phyloP scores from a whole-genome alignment of 2,113 vertebrate genomes.

The Lynx canadensis region DNA sequence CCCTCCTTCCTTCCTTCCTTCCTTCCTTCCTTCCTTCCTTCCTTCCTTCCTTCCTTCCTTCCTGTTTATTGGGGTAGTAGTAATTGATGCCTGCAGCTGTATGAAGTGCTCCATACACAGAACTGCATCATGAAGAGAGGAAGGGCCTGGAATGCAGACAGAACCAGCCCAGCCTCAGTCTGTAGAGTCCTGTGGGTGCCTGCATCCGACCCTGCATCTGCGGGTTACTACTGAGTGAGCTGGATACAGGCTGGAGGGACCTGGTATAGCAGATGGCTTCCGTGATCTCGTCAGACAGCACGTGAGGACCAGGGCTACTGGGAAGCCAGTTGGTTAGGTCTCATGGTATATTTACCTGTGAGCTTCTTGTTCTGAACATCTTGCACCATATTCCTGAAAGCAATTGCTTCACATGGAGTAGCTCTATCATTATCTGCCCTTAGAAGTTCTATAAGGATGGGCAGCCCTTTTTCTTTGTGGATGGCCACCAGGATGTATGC shows the following conservation, averaged over 20 bases:
- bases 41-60: not conserved
- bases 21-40: no score
- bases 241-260: not conserved
- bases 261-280: not conserved
- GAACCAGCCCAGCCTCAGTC: not conserved
- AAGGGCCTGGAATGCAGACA: not conserved
- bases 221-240: not conserved
- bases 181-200: fast-evolving
- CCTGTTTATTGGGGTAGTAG: conserved; percentile 78
- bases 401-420: not conserved
- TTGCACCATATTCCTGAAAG: not conserved
- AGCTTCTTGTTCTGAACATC: not conserved
- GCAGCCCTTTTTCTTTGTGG: not conserved
- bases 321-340: not conserved
- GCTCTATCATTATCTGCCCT: not conserved
- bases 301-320: not conserved
- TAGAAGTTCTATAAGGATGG: not conserved
- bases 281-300: not conserved
- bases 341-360: not conserved
- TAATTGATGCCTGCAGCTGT: conserved; percentile 78
- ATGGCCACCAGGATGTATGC: not conserved
- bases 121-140: conserved; percentile 69
- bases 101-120: conserved; percentile 85
- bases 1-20: no score
- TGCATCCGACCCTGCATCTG: fast-evolving